phyloP scores from a whole-genome alignment of 2,888 invertebrate species.

The Caenorhabditis sp. region DNA sequence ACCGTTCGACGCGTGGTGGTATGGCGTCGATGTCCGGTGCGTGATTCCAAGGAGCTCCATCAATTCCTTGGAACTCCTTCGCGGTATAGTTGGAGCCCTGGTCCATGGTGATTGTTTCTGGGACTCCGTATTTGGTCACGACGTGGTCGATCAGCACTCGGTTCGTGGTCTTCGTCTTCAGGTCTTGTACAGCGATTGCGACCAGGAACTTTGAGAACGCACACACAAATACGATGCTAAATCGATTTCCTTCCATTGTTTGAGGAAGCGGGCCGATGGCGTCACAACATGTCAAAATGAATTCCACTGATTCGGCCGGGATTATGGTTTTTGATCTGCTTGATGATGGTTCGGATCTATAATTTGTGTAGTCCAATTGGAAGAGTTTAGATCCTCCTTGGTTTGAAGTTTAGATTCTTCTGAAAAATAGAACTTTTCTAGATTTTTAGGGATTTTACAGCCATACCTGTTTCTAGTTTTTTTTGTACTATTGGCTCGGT shows the following conservation, averaged over 20 bases:
- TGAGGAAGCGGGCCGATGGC: slow-evolving; percentile 28
- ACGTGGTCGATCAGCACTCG: slow-evolving; percentile 8
- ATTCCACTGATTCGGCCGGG: no score
- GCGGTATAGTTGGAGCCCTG: slow-evolving; percentile 11
- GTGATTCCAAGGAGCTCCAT: not conserved
- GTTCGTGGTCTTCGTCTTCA: not conserved
- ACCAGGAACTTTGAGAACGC: slow-evolving; percentile 24
- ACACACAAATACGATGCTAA: slow-evolving; percentile 13
- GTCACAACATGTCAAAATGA: no score
- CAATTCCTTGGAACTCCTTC: slow-evolving; percentile 2
- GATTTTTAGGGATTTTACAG: no score
- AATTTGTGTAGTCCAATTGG: no score
- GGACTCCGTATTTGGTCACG: slow-evolving; percentile 9
- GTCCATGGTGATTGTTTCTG: slow-evolving; percentile 14
- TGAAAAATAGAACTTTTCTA: no score
- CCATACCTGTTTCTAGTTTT: no score
- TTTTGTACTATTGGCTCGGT: no score
- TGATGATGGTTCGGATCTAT: no score
- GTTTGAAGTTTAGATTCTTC: no score
- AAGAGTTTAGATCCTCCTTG: no score
- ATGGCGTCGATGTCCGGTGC: slow-evolving; percentile 12
- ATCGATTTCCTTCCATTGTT: slow-evolving; percentile 20
- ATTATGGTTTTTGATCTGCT: no score
- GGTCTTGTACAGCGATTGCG: slow-evolving; percentile 5
- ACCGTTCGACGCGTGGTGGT: slow-evolving; percentile 43